Base-by-base conservation (phyloP, 2,888 invertebrate species). In the Watsonalla cultraria region DNA sequence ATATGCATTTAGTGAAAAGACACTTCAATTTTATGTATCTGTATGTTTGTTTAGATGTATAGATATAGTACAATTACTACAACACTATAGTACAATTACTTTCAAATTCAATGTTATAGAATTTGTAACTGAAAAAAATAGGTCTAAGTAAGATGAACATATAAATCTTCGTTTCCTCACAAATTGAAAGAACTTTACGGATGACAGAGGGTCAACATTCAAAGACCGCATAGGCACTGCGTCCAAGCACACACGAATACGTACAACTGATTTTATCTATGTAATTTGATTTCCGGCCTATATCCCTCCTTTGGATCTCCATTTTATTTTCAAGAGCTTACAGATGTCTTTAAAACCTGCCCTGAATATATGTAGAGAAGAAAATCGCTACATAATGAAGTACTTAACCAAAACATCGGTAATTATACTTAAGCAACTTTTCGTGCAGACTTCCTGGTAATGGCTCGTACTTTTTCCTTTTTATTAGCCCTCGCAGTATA, bases 381-480 rank as follows among this genome's bases (percentile, higher is more conserved):
- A 39, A 49, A 15, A 15, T 49, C 39, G 49, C 37, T 49, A 8
- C 35, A 14, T 49, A 49, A 11, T 37, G 15, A 14, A 49, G 37
- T 37, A 14, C 9, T 15, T 37, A 39, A 37, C 49, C 56, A 60
- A 57, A 68, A 61, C 68, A 63, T 63, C 68, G 52, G 60, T 66
- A 66, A 68, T 68, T 64, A 66, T 65, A 56, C 59, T 61, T 61
- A 11, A 11, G 42, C 42, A 42, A 42, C 42, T 42, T 42, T 57
- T 58, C 60, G 58, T 57, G 52, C 55, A 51, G 13, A 56, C 51
- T 61, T 63, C 54, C 42, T 55, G 61, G 66, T 74, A 72, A 75
- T 70, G 71, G 65, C 65, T 64, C 65, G 64, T 67, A 66, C 68
- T 70, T 70, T 66, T 61, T 61, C 64, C 68, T 70, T 73, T 70